Evolutionary conservation across 1,140 invertebrate species (phyloP).

Genomic region (Oscheius sp.): DNA sequence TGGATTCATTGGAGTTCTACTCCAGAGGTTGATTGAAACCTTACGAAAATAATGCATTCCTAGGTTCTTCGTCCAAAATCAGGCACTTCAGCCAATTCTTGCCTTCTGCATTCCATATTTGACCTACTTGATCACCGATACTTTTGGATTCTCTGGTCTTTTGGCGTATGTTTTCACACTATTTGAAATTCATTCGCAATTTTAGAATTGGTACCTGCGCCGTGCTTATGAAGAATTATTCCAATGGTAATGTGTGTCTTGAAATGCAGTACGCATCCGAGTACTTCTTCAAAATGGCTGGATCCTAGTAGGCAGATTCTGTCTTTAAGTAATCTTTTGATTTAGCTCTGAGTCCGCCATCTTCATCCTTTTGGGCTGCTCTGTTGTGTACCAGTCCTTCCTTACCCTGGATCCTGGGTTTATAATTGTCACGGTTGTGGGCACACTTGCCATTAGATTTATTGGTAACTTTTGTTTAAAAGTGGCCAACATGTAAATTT

Average conservation of each 20-base stretch:
- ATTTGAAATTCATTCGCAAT: conserved; percentile 15
- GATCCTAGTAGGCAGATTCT: conserved; percentile 20
- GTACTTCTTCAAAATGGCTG: conserved; percentile 79
- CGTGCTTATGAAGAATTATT: conserved; percentile 97
- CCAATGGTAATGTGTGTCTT: conserved; percentile 91
- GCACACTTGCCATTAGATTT: conserved; percentile 31
- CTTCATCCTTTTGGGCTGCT: conserved; percentile 95
- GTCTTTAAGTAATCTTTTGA: conserved; percentile 62
- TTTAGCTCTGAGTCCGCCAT: conserved; percentile 91
- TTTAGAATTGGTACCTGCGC: conserved; percentile 92
- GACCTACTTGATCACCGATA: conserved; percentile 24
- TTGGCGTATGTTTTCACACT: conserved; percentile 23
- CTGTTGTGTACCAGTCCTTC: conserved; percentile 63
- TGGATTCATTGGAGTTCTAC: conserved; percentile 22
- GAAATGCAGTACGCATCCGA: conserved; percentile 95
- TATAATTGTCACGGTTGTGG: conserved; percentile 31
- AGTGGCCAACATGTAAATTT: neutral
- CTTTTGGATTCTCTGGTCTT: conserved; percentile 38
- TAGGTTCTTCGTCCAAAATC: conserved; percentile 13
- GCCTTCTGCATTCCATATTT: conserved; percentile 12
- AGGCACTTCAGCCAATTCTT: conserved; percentile 10
- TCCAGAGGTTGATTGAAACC: neutral
- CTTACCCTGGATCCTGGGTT: conserved; percentile 25
- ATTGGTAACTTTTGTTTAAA: conserved; percentile 63
- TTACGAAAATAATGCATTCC: neutral